Conservation (phyloP, 1,140 invertebrate genomes). For the Drosophila azteca region DNA sequence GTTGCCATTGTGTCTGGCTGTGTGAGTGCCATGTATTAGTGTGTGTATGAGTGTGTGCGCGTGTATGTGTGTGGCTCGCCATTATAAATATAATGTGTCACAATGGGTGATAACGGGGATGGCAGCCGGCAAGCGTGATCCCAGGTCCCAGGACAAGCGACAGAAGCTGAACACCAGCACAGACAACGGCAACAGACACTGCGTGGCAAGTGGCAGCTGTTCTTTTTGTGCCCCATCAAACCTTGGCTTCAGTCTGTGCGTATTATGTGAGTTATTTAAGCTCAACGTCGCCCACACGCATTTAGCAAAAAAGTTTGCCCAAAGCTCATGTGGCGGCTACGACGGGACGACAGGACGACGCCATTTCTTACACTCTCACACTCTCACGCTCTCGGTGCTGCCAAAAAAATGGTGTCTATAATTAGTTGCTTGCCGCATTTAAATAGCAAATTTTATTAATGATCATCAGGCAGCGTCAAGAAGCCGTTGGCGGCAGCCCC, state of each 20-base stretch:
- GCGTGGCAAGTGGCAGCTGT: conserved; percentile 57
- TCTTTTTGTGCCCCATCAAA: not conserved
- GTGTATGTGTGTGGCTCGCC: conserved; percentile 30
- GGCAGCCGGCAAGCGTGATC: conserved; percentile 54
- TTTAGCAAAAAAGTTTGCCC: conserved; percentile 45
- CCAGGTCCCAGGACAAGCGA: conserved; percentile 30
- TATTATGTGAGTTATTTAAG: conserved; percentile 51
- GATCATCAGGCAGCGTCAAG: conserved; percentile 14
- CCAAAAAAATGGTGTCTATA: conserved; percentile 59
- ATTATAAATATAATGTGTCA: conserved; percentile 82
- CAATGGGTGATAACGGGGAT: conserved; percentile 69
- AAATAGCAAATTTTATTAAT: conserved; percentile 61
- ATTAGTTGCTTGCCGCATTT: conserved; percentile 62
- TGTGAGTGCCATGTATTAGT: too few relatives aligned
- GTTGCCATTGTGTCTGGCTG: conserved; percentile 48
- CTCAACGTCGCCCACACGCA: conserved; percentile 54
- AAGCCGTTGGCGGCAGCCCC: conserved; percentile 13
- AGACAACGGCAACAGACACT: conserved; percentile 47
- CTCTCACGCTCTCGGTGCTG: conserved; percentile 10
- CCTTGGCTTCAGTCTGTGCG: conserved; percentile 8
- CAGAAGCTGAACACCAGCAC: conserved; percentile 42
- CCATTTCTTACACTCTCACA: conserved; percentile 16
- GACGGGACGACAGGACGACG: conserved; percentile 17
- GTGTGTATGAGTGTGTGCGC: conserved; percentile 7
- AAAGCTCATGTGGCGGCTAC: conserved; percentile 13